A percentile compares a stretch with the other conserved stretches of the same genome.
Conservation (phyloP, 2,797 vertebrate genomes). For the Gadopsis marmoratus region DNA sequence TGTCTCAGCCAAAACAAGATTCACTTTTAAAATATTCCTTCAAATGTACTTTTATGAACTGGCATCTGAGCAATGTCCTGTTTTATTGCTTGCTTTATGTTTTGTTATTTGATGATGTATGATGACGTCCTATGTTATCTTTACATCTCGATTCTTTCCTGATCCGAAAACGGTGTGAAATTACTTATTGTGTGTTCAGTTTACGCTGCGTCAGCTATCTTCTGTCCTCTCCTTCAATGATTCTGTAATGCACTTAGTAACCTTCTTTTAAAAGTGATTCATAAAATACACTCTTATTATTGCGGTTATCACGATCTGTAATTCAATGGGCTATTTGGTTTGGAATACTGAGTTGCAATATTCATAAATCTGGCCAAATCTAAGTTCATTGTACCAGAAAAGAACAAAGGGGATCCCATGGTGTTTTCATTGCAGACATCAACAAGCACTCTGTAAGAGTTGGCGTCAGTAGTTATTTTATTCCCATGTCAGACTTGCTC, state of each 20-base stretch:
- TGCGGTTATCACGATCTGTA: background rate
- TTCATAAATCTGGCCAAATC: background rate
- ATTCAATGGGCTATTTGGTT: background rate
- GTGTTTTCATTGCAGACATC: background rate
- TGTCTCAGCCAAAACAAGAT: background rate
- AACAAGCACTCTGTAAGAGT: background rate
- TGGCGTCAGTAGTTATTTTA: background rate
- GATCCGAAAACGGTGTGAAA: slow-evolving; percentile 55
- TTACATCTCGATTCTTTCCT: slow-evolving; percentile 19
- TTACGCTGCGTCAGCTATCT: slow-evolving; percentile 4
- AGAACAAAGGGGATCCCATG: background rate
- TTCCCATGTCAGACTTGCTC: slow-evolving; percentile 65
- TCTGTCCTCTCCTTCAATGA: slow-evolving; percentile 22
- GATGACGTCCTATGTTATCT: background rate
- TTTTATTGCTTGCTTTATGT: slow-evolving; percentile 13
- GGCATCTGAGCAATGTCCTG: background rate
- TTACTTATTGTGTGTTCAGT: slow-evolving; percentile 26
- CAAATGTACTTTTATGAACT: slow-evolving; percentile 1
- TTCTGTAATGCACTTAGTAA: slow-evolving; percentile 19
- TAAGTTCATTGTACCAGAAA: background rate
- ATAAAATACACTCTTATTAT: background rate
- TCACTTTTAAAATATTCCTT: slow-evolving; percentile 2
- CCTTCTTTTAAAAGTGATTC: slow-evolving; percentile 3
- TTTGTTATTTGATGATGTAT: slow-evolving; percentile 12
- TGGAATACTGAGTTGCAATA: background rate